Evolutionary conservation across 1,140 invertebrate genomes (phyloP), one percentile per base, ranked within the genome.

Genomic region (Hycleus phaleratus): DNA sequence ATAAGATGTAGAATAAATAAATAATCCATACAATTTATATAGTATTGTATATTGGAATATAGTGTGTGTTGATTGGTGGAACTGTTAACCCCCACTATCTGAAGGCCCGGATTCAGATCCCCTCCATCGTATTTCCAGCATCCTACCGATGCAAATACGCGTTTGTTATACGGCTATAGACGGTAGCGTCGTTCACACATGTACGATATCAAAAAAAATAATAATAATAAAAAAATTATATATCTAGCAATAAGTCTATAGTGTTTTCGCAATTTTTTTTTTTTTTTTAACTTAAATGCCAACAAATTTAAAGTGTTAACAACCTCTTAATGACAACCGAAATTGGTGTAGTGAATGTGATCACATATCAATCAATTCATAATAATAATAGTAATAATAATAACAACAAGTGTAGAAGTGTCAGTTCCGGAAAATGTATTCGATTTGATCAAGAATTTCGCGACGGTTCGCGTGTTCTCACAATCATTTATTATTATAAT

Each of bases 21-120:
- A 74, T 74, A 74, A 74, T 74, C 72, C 70, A 73, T 74, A 74
- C 69, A 73, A 74, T 74, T 73, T 74, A 74, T 74, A 69, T 71
- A 74, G 65, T 73, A 74, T 74, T 74, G 71, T 74, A 71, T 71
- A 73, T 73, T 67, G 71, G 68, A 60, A 54, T 49, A 62, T 40
- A 56, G 47, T 44, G 42, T 5, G 8, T 44, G 39, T 46, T 55
- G 56, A 73, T 73, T 73, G 70, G 71, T 61, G 58, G 57, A 25
- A 42, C 40, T 12, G 45, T 18, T 8, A 43, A 54, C 46, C 66
- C 71, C 71, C 68, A 68, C 70, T 61, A 64, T 60, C 24, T 52
- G 44, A 46, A 59, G 57, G 68, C 64, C 68, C 68, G 65, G 69
- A 69, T 59, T 63, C 64, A 38, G 57, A 51, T 51, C 63, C 66